These are phyloP conservation scores for Aurelia aurita DNA, from an alignment of 30 jellyfish, hydroid and myxozoan genomes.

Conservation along the genomic window DNA sequence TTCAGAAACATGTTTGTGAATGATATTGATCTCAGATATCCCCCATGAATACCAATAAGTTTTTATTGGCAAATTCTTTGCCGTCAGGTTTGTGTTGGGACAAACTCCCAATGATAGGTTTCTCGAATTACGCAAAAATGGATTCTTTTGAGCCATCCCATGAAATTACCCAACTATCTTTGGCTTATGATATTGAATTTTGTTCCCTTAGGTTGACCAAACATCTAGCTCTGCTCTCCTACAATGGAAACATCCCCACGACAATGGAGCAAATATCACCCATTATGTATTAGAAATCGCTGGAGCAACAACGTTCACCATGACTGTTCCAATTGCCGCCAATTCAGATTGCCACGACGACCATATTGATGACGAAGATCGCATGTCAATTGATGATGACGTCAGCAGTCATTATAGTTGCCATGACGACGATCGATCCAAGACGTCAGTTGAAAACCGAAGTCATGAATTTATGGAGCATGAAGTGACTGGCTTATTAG, in stretches of 20 bases:
- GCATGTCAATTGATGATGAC: constrained; percentile 70
- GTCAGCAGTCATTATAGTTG: constrained; percentile 57
- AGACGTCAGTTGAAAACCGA: constrained; percentile 42
- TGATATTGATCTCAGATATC: no score
- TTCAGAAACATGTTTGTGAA: no score
- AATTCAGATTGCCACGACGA: constrained; percentile 9
- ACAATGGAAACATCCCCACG: constrained; percentile 95
- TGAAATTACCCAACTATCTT: no score
- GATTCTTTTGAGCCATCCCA: no score
- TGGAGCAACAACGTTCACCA: constrained; percentile 77
- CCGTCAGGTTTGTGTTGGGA: no score
- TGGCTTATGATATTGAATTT: background rate
- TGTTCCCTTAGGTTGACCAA: constrained; percentile 82
- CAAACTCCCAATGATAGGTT: no score
- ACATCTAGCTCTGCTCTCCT: constrained; percentile 87
- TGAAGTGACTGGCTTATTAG: constrained; percentile 85
- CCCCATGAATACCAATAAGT: no score
- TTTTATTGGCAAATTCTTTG: no score
- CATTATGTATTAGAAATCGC: constrained; percentile 86
- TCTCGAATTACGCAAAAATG: no score
- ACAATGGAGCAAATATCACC: constrained; percentile 83
- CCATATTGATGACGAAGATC: constrained; percentile 45
- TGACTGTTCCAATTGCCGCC: constrained; percentile 73
- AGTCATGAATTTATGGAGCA: constrained; percentile 86
- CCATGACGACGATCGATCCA: constrained; percentile 74